Base-by-base conservation (phyloP, 2,888 invertebrate genomes). In the Trimorus sp. region DNA sequence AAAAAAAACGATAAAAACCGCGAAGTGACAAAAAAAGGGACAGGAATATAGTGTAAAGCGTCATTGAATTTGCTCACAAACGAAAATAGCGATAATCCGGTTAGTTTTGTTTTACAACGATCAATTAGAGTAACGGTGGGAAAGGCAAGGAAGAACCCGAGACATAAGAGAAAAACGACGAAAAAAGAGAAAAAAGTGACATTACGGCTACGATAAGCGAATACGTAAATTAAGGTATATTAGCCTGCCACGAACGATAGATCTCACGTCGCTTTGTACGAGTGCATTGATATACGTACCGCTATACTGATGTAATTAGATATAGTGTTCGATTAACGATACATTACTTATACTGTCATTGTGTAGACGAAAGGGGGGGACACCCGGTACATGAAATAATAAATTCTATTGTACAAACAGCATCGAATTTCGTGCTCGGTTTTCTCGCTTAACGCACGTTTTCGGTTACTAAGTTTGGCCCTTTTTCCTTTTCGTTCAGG, bases 211-310 rank as follows among this genome's bases (percentile, higher is more conserved):
- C 26, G 26, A 26, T 26, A 26, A 15, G 40, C 58, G 14, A 66
- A 38, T 7, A 15, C 9, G 63, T 51, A 14, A 38, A 26, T 56
- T 37, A 56, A 48, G 15, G 42, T 40, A 42, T 62, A 74, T 63
- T 65, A 76, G 58, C 42, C 60, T n/a, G 42, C 62, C 63, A 53
- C 74, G 42, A 82, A 74, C 4, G 42, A 75, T 78, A 78, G 78
- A 82, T 82, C 82, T 82, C 82, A 78, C 66, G 56, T 78, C 53
- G 78, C 82, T 82, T 82, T 82, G 78, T 82, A 74, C 63, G 70
- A 82, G 65, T 78, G 70, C 82, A 82, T 82, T 71, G 63, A 74
- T 74, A 62, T 78, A 73, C 53, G 66, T 66, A 42, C 56, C 54
- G 65, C 69, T 71, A 70, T 70, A 80, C 51, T 36, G 56, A 54